Base-by-base conservation (phyloP, 2,113 vertebrate species). In the Campylomormyrus numenius region DNA sequence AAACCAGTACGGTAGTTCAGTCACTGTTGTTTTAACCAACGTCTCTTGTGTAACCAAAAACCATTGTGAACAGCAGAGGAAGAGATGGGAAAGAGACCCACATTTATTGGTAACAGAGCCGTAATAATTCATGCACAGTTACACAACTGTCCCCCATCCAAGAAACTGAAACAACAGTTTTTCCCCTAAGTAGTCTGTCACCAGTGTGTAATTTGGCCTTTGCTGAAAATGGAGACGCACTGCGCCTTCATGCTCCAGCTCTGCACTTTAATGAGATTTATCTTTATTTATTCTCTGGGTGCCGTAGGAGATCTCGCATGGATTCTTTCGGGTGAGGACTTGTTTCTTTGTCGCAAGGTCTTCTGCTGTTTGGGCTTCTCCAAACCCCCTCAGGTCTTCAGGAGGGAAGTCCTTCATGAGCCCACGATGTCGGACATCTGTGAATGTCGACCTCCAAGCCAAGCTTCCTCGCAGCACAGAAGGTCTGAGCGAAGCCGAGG, bases 131-230 rank as follows among this genome's bases (percentile, higher is more conserved):
- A 74, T 19, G n/a, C n/a, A 74, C 80, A 24, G 21, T 46, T 88
- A 74, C 24, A 45, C 42, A 45, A 74, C 62, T 58, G 31, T 39
- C 86, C 86, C 50, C 50, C 52, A 52, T 89, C 62, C 45, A 89
- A 50, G n/a, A 89, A 70, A 48, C 88, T 89, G 27, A 48, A 42
- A 70, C 27, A 42, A 88, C 35, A 31, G 8, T 39, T 27, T 77
- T 46, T 74, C 42, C 42, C 27, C 19, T 74, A 19, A 88, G 62
- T 88, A 58, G 77, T 80, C 62, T 89, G 66, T 70, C 88, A 89
- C 46, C 66, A 89, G 88, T 50, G 24, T 39, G 46, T 89, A 31
- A 77, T 77, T 77, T 77, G 66, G 88, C 58, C 27, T 50, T 21
- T 35, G 17, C 45, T 17, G 15, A 89, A 89, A 77, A 80, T 24